phyloP scores from a whole-genome alignment of 2,113 vertebrate genomes.

The Marmota monax region DNA sequence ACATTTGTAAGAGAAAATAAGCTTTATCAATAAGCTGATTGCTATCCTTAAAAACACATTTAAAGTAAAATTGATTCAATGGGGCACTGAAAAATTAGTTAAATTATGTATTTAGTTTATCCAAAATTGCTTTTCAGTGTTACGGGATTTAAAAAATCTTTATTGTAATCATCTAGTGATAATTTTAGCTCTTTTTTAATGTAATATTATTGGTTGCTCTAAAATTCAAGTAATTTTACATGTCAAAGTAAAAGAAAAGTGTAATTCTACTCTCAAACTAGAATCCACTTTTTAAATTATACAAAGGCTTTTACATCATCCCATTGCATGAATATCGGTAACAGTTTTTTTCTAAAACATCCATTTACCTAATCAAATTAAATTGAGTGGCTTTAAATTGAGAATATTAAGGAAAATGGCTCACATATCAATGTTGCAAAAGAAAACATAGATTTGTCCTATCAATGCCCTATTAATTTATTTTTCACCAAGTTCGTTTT shows the following conservation, averaged over 20 bases:
- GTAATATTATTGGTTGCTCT: not conserved
- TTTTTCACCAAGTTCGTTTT: constrained; percentile 49
- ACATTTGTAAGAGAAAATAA: constrained; percentile 7
- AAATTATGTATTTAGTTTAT: constrained; percentile 45
- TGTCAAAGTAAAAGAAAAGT: constrained; percentile 20
- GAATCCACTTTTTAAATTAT: constrained; percentile 12
- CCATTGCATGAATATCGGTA: not conserved
- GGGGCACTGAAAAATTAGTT: not conserved
- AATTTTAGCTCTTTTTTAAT: not conserved
- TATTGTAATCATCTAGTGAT: not conserved
- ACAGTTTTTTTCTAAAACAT: not conserved
- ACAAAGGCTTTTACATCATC: not conserved
- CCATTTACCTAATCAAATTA: not conserved
- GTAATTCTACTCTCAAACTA: not conserved
- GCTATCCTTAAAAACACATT: not conserved
- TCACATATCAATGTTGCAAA: constrained; percentile 19
- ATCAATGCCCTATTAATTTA: constrained; percentile 48
- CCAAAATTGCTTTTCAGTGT: not conserved
- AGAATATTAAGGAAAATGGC: constrained; percentile 79
- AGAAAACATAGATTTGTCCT: not conserved
- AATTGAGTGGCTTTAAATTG: constrained; percentile 90
- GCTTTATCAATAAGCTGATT: not conserved
- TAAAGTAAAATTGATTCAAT: constrained; percentile 27
- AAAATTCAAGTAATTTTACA: constrained; percentile 20
- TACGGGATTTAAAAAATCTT: not conserved